Evolutionary conservation across 1,140 invertebrate genomes (phyloP).

Genomic region (Sesamia nonagrioides): DNA sequence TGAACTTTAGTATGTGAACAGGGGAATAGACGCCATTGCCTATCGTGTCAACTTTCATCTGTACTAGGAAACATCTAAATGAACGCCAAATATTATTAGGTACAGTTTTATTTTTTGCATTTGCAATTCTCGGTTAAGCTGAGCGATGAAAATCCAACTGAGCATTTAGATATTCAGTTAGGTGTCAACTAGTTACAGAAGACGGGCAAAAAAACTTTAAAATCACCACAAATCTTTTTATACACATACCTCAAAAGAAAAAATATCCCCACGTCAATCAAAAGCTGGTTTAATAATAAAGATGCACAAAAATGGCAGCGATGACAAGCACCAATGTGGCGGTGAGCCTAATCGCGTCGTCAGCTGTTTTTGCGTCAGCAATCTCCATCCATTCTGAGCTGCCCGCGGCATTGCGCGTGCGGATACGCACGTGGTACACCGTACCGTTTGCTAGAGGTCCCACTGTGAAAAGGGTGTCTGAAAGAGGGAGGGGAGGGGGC

Average conservation of each 20-base stretch:
- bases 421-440: constrained; percentile 71
- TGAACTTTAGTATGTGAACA: too few species aligned
- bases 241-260: constrained; percentile 16
- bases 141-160: too few species aligned
- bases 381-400: constrained; percentile 73
- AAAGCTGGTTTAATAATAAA: constrained; percentile 42
- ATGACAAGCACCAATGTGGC: constrained; percentile 59
- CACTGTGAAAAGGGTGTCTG: constrained; percentile 73
- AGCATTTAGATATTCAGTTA: too few species aligned
- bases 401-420: constrained; percentile 74
- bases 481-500: neutral
- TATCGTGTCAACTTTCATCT: too few species aligned
- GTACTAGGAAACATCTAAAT: too few species aligned
- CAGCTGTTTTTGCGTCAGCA: constrained; percentile 57
- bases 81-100: too few species aligned
- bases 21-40: too few species aligned
- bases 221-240: constrained; percentile 5
- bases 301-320: constrained; percentile 34
- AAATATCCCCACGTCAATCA: constrained; percentile 40
- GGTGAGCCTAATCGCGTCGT: constrained; percentile 58
- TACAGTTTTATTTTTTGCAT: too few species aligned
- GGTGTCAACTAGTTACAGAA: too few species aligned
- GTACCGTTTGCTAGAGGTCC: constrained; percentile 70
- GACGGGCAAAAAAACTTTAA: too few species aligned
- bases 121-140: too few species aligned